Conservation (phyloP, 2,113 vertebrate genomes). For the Malaclemys terrapin region DNA sequence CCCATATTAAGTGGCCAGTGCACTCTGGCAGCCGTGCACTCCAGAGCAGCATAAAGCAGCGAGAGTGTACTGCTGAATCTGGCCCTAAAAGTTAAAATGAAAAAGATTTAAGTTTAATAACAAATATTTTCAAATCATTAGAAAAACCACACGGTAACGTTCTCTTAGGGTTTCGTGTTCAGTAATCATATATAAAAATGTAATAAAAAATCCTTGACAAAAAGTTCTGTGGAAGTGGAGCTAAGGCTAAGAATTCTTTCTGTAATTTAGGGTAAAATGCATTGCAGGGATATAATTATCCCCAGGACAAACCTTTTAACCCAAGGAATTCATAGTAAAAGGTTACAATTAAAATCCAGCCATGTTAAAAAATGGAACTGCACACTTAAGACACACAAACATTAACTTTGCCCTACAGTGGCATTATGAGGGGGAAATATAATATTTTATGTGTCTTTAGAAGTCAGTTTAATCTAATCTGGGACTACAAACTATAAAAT, state of each 20-base stretch:
- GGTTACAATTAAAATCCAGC: background rate
- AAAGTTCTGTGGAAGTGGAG: background rate
- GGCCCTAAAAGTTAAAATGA: background rate
- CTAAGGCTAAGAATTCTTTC: background rate
- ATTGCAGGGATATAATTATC: background rate
- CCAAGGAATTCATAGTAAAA: background rate
- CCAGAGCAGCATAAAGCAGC: background rate
- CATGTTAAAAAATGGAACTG: background rate
- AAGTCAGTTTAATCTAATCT: background rate
- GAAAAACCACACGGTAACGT: background rate
- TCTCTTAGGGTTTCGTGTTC: background rate
- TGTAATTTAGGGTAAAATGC: background rate
- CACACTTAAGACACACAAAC: background rate
- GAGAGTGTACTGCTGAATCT: background rate
- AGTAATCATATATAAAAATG: accelerated
- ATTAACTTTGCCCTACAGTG: background rate
- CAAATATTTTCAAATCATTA: background rate
- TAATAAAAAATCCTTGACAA: background rate
- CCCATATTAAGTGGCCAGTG: background rate
- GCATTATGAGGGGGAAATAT: background rate
- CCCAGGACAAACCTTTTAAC: background rate
- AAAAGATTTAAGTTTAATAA: background rate
- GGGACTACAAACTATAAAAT: background rate
- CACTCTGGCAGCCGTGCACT: background rate
- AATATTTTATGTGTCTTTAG: background rate